Conservation (phyloP, 2,888 invertebrate species). For the Thymelicus acteon region DNA sequence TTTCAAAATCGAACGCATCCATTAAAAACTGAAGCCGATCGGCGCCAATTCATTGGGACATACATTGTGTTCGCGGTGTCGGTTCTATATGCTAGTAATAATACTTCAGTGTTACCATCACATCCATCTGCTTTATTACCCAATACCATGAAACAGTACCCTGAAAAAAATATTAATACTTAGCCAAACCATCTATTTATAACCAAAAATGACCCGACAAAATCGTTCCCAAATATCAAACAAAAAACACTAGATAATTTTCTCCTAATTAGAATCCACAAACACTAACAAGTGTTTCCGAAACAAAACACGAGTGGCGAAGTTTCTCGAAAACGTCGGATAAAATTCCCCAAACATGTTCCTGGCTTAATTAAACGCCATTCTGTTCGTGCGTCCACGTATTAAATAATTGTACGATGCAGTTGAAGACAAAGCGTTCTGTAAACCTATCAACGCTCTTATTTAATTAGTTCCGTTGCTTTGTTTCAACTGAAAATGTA, state of each 20-base stretch:
- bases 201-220: no score
- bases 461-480: slow-evolving; percentile 37
- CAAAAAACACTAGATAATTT: slow-evolving; percentile 25
- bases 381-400: slow-evolving; percentile 50
- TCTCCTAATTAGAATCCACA: slow-evolving; percentile 26
- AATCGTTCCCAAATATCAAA: no score
- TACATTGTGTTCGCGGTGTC: no score
- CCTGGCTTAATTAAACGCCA: slow-evolving; percentile 64
- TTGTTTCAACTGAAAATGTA: slow-evolving; percentile 40
- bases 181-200: no score
- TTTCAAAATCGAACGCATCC: no score
- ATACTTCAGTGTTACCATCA: no score
- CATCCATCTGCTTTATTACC: no score
- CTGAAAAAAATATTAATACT: no score
- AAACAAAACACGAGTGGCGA: neutral
- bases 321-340: slow-evolving; percentile 40
- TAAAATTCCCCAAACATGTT: slow-evolving; percentile 50
- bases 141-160: no score
- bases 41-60: no score
- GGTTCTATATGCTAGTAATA: no score
- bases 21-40: no score
- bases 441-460: slow-evolving; percentile 34
- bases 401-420: slow-evolving; percentile 53
- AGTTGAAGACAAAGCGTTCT: slow-evolving; percentile 43
- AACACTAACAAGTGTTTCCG: slow-evolving; percentile 21